Base-by-base conservation (phyloP, 2,888 invertebrate species). In the Pherbina coryleti region DNA sequence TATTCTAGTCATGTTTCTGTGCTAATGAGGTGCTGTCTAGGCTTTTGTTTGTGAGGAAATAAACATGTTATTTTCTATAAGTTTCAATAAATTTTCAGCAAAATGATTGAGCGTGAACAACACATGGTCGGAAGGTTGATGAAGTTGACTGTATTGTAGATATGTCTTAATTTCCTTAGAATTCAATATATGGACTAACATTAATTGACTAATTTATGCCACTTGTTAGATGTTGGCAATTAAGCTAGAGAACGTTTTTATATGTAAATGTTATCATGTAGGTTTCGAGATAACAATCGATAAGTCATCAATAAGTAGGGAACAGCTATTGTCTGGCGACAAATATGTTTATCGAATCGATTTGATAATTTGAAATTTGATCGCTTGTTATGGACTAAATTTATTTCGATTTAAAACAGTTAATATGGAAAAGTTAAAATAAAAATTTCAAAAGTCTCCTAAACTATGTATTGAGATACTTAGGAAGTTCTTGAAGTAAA, bases 131-230 rank as follows among this genome's bases (percentile, higher is more conserved):
- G 8, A 17, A 44, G 19, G n/a, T 17, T 31, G 37, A 67, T n/a
- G 34, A 22, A 22, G 19, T 66, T 37, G 66, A 37, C 19, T 37
- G 67, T n/a, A 67, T 60, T 22, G 57, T 67, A 19, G 44, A 37
- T 37, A 74, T 66, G 62, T 74, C 74, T 66, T 51, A 19, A 66
- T 74, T 66, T 53, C 19, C 53, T 34, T 25, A 19, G 74, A 74
- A 66, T 49, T 64, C 22, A n/a, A 34, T n/a, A 51, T 44, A 34
- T n/a, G 49, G 22, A 66, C n/a, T 66, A 64, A 22, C 64, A 66
- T 64, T 74, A 64, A 64, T 64, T 49, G 53, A 64, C 53, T 74
- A 74, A 74, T 74, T 74, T 74, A 74, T 74, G 66, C 64, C n/a
- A 17, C 49, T 49, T 9, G 14, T 49, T 51, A 19, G 64, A 64